Conservation (phyloP, 1,140 invertebrate species). For the Littorina saxatilis region DNA sequence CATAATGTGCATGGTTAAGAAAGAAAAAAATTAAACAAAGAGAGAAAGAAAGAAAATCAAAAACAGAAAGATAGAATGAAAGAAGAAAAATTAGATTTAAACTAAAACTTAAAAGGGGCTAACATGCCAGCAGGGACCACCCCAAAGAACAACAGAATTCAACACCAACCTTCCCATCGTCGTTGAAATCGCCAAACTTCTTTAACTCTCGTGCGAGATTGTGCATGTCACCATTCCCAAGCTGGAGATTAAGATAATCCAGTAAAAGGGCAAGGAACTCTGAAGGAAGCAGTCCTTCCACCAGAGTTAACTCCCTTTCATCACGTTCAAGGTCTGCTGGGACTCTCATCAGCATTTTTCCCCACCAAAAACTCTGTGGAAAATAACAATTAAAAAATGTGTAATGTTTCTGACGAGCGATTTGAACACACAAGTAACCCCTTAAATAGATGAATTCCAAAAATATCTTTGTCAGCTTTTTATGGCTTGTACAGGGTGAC, state of each 20-base stretch:
- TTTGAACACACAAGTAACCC: too few relatives aligned
- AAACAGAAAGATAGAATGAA: too few relatives aligned
- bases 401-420: background rate
- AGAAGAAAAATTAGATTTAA: too few relatives aligned
- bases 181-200: slow-evolving; percentile 52
- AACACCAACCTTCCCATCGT: slow-evolving; percentile 54
- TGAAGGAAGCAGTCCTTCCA: slow-evolving; percentile 45
- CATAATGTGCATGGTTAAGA: too few relatives aligned
- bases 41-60: too few relatives aligned
- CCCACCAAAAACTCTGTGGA: slow-evolving; percentile 30
- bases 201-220: slow-evolving; percentile 35
- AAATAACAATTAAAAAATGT: background rate
- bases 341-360: slow-evolving; percentile 17
- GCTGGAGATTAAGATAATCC: slow-evolving; percentile 35
- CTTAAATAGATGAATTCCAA: too few relatives aligned
- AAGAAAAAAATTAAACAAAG: too few relatives aligned
- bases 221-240: slow-evolving; percentile 39
- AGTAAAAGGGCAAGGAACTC: slow-evolving; percentile 41
- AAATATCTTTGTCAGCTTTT: too few relatives aligned
- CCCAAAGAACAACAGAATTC: too few relatives aligned
- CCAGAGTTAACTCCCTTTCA: slow-evolving; percentile 17
- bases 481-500: too few relatives aligned
- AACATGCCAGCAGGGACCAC: too few relatives aligned
- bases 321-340: background rate
- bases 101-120: too few relatives aligned